Evolutionary conservation across 2,113 vertebrate genomes (phyloP), one percentile per base, ranked within the genome.

Genomic region (Myrmecobius fasciatus): DNA sequence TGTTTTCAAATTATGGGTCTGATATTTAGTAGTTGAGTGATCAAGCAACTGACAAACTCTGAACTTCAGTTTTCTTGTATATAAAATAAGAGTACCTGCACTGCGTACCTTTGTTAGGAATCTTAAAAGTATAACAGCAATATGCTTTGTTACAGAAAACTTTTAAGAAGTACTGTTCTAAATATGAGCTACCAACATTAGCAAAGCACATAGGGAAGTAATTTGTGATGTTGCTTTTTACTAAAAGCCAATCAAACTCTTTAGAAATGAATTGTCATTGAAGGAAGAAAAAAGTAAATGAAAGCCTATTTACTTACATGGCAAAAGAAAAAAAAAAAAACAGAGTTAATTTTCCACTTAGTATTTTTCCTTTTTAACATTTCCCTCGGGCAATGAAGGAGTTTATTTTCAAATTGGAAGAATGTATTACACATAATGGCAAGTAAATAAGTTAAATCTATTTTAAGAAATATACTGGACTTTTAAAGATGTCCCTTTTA

Each of bases 381-480:
- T 83, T 7, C 67, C n/a, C 36, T 43, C 67, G 2, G 67, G 67
- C 67, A 83, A 83, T 83, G n/a, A 83, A 43, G 67, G 67, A 83
- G 67, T 83, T 83, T 83, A 83, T 83, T 83, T 83, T 43, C 67
- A 83, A 83, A 83, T 43, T 83, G 67, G 67, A 83, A 83, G n/a
- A 83, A 83, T 83, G 17, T 43, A 83, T 83, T 83, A 83, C n/a
- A 43, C 67, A 43, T 83, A 83, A 83, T 43, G 67, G 67, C 43
- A 83, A 83, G 67, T 43, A 83, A 83, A 83, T 83, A 83, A 83
- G 67, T 83, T 83, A 43, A 83, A 83, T 83, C 67, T 83, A 83
- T 83, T 83, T 83, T 83, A 83, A 83, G 67, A 83, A 83, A 83
- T 83, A 83, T 43, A 22, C n/a, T 83, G n/a, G n/a, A 83, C n/a